Evolutionary conservation across 2,888 invertebrate species (phyloP), one percentile per base, ranked within the genome.

Genomic region (Tipula confusa): DNA sequence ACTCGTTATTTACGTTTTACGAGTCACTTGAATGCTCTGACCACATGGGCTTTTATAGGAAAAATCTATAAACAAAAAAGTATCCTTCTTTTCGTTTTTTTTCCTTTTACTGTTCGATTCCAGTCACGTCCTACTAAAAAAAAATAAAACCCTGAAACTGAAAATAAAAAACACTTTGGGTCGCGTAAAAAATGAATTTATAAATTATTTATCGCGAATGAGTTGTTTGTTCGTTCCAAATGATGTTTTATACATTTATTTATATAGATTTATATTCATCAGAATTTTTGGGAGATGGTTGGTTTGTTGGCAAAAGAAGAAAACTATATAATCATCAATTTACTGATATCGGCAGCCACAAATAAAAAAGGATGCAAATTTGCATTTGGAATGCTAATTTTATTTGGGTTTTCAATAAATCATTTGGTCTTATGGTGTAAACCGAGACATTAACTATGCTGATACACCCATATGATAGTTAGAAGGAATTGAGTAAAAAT

Each of bases 131-230:
- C 24, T 4, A 24, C 18, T 24, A 64, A 64, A 64, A 24, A 24
- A 64, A 64, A 7, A 64, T 24, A 43, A 64, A 64, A 64, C 18
- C 18, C 18, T 64, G 24, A 64, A 24, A 64, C 64, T 64, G 24
- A 64, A 64, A 24, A 64, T 64, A 64, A 64, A 64, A 64, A 64
- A 64, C 64, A 64, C 64, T 64, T 64, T 64, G 64, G 64, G 64
- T 64, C 64, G 64, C 64, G 64, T 64, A 64, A 64, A 64, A 64
- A 64, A 64, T 64, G 9, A 64, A 64, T 64, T 64, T 24, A 64
- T 64, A 64, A 18, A 64, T 64, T 64, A 64, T 64, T 64, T 64
- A 64, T 64, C 64, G 18, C 64, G 64, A 64, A 64, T 64, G 64
- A 64, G 64, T 64, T 64, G 64, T 64, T 64, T 64, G 64, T 64